Evolutionary conservation across 2,113 vertebrate species (phyloP).

Genomic region (Panthera uncia): DNA sequence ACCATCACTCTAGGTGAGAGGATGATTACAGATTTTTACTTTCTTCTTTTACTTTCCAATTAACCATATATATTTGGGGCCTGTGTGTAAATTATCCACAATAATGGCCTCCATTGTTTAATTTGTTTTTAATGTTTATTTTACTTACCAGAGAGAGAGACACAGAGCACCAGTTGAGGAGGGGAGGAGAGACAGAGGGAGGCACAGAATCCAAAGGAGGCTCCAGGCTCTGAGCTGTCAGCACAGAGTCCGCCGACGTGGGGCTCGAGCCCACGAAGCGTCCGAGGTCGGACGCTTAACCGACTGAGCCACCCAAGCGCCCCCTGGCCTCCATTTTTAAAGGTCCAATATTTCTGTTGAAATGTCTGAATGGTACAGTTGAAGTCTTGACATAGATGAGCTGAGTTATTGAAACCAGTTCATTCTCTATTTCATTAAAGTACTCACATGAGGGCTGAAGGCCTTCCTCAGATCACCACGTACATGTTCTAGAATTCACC

Average conservation of each 20-base stretch:
- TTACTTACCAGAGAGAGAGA: too few relatives aligned
- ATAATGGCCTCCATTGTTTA: background rate
- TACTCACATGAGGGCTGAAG: slow-evolving; percentile 62
- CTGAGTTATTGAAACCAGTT: slow-evolving; percentile 68
- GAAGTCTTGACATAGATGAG: slow-evolving; percentile 74
- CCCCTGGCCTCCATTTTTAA: background rate
- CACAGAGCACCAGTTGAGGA: too few relatives aligned
- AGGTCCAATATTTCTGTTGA: slow-evolving; percentile 43
- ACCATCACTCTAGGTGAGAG: background rate
- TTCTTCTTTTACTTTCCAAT: background rate
- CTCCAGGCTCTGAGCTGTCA: too few relatives aligned
- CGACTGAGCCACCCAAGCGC: too few relatives aligned
- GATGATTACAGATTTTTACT: background rate
- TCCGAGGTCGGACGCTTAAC: too few relatives aligned
- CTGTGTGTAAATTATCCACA: background rate
- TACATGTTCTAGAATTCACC: slow-evolving; percentile 27
- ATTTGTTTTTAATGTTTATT: too few relatives aligned
- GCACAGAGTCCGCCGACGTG: too few relatives aligned
- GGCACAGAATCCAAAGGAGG: too few relatives aligned
- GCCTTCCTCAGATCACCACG: slow-evolving; percentile 56
- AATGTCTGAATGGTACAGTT: slow-evolving; percentile 62
- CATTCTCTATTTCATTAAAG: slow-evolving; percentile 76
- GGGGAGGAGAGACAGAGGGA: too few relatives aligned
- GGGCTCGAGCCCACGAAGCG: too few relatives aligned
- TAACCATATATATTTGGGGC: background rate